Evolutionary conservation across 2,797 vertebrate genomes (phyloP).

Genomic region (Myotis findleyi): DNA sequence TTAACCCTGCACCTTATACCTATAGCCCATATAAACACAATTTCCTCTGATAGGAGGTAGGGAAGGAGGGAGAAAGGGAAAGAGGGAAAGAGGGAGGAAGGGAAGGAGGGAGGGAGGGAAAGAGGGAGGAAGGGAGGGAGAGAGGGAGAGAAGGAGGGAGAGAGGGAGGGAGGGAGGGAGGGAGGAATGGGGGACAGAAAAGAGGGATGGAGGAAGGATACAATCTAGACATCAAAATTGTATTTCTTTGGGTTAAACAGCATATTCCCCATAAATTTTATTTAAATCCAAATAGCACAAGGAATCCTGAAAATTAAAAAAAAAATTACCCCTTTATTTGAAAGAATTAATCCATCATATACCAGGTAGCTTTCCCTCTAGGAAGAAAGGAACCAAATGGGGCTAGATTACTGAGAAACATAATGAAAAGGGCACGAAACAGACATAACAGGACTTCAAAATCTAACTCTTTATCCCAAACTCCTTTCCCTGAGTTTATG

Average conservation of each 20-base stretch:
- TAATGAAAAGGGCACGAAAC: neutral
- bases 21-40: neutral
- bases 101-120: too few relatives aligned
- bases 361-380: neutral
- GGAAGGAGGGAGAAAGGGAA: too few relatives aligned
- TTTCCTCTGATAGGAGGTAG: neutral
- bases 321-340: neutral
- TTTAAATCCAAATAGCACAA: neutral
- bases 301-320: neutral
- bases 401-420: neutral
- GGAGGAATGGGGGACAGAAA: neutral
- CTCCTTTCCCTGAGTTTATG: neutral
- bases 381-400: neutral
- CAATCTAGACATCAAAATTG: neutral
- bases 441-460: neutral
- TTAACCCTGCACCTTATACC: neutral
- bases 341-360: neutral
- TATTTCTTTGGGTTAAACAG: neutral
- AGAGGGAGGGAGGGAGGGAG: neutral
- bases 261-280: neutral
- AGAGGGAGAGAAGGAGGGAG: accelerated
- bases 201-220: neutral
- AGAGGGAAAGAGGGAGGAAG: too few relatives aligned
- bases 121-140: neutral
- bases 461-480: neutral